phyloP scores from a whole-genome alignment of 2,888 invertebrate species.

The Conchocele bisecta region DNA sequence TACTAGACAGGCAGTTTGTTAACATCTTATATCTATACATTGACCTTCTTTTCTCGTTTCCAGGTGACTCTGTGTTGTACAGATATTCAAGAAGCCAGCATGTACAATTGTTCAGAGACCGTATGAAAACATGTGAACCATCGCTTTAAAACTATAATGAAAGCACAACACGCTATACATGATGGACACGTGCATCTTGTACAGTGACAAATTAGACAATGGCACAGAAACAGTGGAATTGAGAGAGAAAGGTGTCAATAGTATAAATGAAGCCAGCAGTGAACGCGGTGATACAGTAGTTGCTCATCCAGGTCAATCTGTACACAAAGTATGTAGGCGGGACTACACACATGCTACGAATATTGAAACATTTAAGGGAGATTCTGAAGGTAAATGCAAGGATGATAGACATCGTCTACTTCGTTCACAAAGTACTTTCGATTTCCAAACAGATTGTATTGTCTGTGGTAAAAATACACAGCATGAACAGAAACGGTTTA shows the following conservation, averaged over 20 bases:
- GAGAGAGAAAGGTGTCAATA: conserved; percentile 4
- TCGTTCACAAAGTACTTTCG: conserved; percentile 12
- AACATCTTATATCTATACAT: no score
- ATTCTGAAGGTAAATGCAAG: background rate
- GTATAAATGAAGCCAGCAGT: conserved; percentile 10
- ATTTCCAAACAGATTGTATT: background rate
- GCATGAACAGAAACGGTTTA: background rate
- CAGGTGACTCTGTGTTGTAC: no score
- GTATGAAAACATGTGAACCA: no score
- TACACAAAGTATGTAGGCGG: conserved; percentile 21
- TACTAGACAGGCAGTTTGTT: no score
- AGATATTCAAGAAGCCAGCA: no score
- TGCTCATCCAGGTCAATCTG: background rate
- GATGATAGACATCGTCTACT: background rate
- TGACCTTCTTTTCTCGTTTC: no score
- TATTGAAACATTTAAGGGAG: background rate
- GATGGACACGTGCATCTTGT: conserved; percentile 23
- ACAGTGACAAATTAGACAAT: background rate
- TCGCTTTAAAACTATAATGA: no score
- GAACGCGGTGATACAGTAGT: conserved; percentile 4
- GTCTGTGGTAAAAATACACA: conserved; percentile 9
- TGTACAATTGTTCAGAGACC: no score
- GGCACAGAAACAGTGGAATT: background rate
- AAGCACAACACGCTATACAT: no score
- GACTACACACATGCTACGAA: conserved; percentile 10